A percentile compares a stretch with the other conserved stretches of the same genome.
Conservation (phyloP, 2,797 vertebrate species). For the Arvicola amphibius region DNA sequence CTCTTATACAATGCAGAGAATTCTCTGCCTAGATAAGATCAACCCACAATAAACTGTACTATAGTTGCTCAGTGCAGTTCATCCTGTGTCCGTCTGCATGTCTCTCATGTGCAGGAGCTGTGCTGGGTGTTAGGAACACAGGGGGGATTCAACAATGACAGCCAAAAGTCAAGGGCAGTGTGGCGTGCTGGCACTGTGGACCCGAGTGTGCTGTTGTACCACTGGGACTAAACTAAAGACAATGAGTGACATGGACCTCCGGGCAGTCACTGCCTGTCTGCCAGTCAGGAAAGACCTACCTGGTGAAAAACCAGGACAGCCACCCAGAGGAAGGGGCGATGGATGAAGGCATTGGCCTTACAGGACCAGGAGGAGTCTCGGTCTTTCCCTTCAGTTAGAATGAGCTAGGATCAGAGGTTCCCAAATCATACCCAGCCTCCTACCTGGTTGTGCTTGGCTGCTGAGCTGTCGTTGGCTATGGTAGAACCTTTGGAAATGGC, state of each 20-base stretch:
- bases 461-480: neutral
- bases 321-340: neutral
- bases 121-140: neutral
- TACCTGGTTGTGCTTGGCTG: neutral
- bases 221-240: neutral
- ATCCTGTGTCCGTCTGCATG: neutral
- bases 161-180: neutral
- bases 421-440: neutral
- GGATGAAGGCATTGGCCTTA: neutral
- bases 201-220: neutral
- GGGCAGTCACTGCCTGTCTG: neutral
- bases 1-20: neutral
- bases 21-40: neutral
- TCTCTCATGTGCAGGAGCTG: neutral
- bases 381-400: neutral
- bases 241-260: neutral
- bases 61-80: neutral
- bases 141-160: neutral
- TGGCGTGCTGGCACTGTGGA: neutral
- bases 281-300: conserved; percentile 1
- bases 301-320: neutral
- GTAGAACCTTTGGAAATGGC: conserved; percentile 2
- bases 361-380: neutral
- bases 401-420: neutral
- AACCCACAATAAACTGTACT: neutral